Conservation (phyloP, 2,113 vertebrate genomes). For the Chaenocephalus aceratus region DNA sequence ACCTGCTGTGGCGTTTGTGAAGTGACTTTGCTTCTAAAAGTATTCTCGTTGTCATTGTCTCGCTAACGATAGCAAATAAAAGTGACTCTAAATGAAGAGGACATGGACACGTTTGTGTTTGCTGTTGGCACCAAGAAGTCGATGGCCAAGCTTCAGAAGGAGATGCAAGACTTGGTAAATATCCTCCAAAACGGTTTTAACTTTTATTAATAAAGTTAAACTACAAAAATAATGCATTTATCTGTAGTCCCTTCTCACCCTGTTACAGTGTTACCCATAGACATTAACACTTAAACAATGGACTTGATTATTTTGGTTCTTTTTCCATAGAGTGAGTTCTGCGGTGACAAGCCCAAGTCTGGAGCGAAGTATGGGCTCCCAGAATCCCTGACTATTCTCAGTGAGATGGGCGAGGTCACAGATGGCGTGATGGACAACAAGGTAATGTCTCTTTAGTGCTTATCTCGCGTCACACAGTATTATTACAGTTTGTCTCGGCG, state of each 20-base stretch:
- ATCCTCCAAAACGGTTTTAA: background rate
- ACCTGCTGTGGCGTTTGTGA: background rate
- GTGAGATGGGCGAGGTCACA: conserved; percentile 98
- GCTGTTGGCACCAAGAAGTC: conserved; percentile 95
- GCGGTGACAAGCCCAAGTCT: conserved; percentile 98
- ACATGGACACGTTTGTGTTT: conserved; percentile 99
- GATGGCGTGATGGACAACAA: conserved; percentile 98
- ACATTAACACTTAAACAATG: background rate
- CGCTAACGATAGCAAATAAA: conserved; percentile 90
- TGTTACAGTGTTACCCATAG: background rate
- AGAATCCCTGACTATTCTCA: conserved; percentile 93
- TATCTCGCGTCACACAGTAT: background rate
- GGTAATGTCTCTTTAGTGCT: conserved; percentile 78
- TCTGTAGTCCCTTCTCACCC: background rate
- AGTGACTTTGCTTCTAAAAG: background rate
- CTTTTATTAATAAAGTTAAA: background rate
- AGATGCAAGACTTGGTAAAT: conserved; percentile 96
- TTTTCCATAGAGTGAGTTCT: conserved; percentile 93
- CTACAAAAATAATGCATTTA: background rate
- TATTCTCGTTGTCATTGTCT: background rate
- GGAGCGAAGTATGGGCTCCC: conserved; percentile 95
- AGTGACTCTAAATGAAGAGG: conserved; percentile 98
- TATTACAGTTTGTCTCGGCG: background rate
- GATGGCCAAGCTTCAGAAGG: conserved; percentile 94
- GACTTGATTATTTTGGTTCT: background rate